Conservation (phyloP, 2,888 invertebrate genomes). For the Drosophila kanekoi region DNA sequence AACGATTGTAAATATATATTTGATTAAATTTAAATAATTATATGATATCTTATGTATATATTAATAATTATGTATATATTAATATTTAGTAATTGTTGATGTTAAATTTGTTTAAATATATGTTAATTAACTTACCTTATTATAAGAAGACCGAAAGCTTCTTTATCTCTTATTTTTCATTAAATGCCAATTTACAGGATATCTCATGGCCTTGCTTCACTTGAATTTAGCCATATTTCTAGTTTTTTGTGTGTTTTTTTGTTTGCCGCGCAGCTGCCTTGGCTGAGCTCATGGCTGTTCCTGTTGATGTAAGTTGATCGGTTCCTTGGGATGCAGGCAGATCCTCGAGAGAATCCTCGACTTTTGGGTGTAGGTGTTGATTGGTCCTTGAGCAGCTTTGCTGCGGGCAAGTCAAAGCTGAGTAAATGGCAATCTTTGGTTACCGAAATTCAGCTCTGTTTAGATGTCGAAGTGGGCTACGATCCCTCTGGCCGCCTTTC, state of each 20-base stretch:
- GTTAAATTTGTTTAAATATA: too few species aligned
- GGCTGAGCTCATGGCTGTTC: conserved; percentile 30
- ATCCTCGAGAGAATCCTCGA: conserved; percentile 24
- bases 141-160: too few species aligned
- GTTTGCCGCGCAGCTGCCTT: conserved; percentile 62
- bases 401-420: conserved; percentile 48
- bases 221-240: background rate
- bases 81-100: too few species aligned
- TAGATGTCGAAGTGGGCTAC: background rate
- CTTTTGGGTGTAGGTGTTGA: conserved; percentile 62
- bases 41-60: too few species aligned
- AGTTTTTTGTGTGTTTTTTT: conserved; percentile 9
- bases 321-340: conserved; percentile 43
- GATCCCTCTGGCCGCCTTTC: background rate
- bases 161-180: fast-evolving
- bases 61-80: too few species aligned
- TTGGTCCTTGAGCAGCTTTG: conserved; percentile 30
- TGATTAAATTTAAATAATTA: too few species aligned
- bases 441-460: conserved; percentile 5
- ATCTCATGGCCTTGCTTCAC: background rate
- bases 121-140: too few species aligned
- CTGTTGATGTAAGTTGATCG: conserved; percentile 58
- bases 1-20: too few species aligned
- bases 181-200: conserved; percentile 17
- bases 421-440: conserved; percentile 41